These are phyloP conservation scores for Popillia japonica DNA, from an alignment of 1,140 invertebrate genomes.

Conservation along the genomic window DNA sequence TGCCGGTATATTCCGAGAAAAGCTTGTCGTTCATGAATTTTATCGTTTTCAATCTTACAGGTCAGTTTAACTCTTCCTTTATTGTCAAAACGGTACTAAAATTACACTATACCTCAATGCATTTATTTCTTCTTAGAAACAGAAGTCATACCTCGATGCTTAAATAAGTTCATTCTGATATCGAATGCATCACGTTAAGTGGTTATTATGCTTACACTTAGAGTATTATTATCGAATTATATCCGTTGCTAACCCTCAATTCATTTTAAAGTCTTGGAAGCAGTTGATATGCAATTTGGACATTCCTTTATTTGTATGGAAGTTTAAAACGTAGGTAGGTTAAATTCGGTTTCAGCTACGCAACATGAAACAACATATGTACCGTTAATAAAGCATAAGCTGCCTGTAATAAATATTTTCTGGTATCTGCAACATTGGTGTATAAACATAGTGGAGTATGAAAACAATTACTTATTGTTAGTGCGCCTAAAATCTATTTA, in stretches of 20 bases:
- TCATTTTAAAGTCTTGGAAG: background rate
- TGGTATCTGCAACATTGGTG: too few relatives aligned
- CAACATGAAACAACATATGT: too few relatives aligned
- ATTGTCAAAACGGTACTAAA: conserved; percentile 19
- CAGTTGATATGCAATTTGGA: too few relatives aligned
- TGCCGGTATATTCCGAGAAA: background rate
- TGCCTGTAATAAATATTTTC: too few relatives aligned
- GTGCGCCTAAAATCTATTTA: too few relatives aligned
- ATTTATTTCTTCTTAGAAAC: background rate
- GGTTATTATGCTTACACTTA: background rate
- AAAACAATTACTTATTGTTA: too few relatives aligned
- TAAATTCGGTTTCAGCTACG: too few relatives aligned
- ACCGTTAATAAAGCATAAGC: too few relatives aligned
- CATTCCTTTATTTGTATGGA: too few relatives aligned
- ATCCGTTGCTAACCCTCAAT: background rate
- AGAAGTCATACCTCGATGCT: background rate
- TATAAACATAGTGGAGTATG: too few relatives aligned
- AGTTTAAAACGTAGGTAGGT: too few relatives aligned
- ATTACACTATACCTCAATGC: background rate
- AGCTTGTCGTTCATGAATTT: conserved; percentile 10
- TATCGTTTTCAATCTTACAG: background rate
- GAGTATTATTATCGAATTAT: background rate
- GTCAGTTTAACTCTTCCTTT: background rate
- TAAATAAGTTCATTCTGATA: background rate
- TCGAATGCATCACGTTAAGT: background rate